Base-by-base conservation (phyloP, 2,888 invertebrate species). In the Ischnus inquisitorius region DNA sequence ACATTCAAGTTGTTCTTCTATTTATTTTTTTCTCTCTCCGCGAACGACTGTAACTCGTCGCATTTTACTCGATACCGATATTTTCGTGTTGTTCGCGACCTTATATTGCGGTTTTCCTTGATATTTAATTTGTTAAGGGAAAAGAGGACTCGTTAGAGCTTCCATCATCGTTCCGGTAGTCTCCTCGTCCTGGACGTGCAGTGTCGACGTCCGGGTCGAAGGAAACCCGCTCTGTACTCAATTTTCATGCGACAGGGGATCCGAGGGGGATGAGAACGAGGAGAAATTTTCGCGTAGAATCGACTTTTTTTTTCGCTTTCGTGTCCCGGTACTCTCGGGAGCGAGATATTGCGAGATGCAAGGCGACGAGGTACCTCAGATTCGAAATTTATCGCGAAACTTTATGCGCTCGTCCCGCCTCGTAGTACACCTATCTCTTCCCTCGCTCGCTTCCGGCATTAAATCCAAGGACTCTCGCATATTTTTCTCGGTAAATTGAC, bases 311-410 rank as follows among this genome's bases (percentile, higher is more conserved):
- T 83, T n/a, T 34, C 8, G 34, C 34, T 4, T 8, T 34, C 34
- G 34, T 34, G 34, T 8, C 34, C 16, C 28, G 64, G 64, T 68
- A 71, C 81, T 48, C 76, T 74, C 48, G 74, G 77, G 72, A 79
- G 67, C 74, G 46, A 67, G 72, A 85, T 83, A 83, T 79, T 83
- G 78, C 77, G 46, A 79, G 79, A 79, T 81, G 74, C 79, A 71
- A 74, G 68, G 65, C 81, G 54, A 46, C 39, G 54, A 81, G 81
- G 62, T 78, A 77, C 77, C 79, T 82, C 84, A 79, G 83, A 84
- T 85, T 85, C 78, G 77, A 82, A 86, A 85, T 86, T 85, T 85
- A 85, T 86, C 83, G 82, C 80, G 68, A 82, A 80, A 84, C 79
- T 85, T 84, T 82, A 85, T 83, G 77, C 60, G 25, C 77, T 74